Conservation (phyloP, 1,140 invertebrate genomes). For the Onthophagus taurus region DNA sequence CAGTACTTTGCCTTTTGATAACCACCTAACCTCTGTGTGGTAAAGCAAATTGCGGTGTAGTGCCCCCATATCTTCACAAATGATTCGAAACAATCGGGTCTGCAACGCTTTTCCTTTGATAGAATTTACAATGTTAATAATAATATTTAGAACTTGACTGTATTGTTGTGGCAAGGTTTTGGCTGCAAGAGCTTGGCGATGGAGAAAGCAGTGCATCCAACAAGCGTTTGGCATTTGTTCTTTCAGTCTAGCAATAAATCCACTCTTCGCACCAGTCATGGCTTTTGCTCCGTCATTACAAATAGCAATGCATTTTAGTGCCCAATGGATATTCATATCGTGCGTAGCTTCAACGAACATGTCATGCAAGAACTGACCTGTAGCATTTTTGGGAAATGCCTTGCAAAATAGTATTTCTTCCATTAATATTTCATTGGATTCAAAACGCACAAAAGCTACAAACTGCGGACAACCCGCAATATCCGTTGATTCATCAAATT, state of each 20-base stretch:
- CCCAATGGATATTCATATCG: conserved; percentile 21
- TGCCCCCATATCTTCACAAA: conserved; percentile 28
- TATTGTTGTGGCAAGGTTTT: no score
- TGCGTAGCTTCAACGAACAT: conserved; percentile 22
- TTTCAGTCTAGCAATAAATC: conserved; percentile 28
- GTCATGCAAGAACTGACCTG: conserved; percentile 21
- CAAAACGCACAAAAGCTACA: conserved; percentile 27
- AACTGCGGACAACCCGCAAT: conserved; percentile 1
- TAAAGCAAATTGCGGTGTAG: conserved; percentile 16
- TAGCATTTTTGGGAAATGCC: conserved; percentile 22
- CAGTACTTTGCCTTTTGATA: conserved; percentile 7
- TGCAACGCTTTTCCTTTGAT: conserved; percentile 28
- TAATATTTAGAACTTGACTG: no score
- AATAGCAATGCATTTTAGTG: conserved; percentile 25
- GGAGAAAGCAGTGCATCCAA: no score
- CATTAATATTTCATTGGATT: conserved; percentile 19
- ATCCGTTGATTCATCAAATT: conserved; percentile 12
- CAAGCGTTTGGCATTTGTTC: conserved; percentile 26
- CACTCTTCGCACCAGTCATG: conserved; percentile 31
- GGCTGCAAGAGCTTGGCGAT: no score
- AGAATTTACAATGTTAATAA: conserved; percentile 26
- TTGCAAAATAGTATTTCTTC: conserved; percentile 29
- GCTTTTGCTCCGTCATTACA: conserved; percentile 35
- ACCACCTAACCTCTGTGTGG: no score
- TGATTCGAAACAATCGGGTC: conserved; percentile 22